Evolutionary conservation across 2,888 invertebrate genomes (phyloP), one percentile per base, ranked within the genome.

Genomic region (Plutella xylostella): DNA sequence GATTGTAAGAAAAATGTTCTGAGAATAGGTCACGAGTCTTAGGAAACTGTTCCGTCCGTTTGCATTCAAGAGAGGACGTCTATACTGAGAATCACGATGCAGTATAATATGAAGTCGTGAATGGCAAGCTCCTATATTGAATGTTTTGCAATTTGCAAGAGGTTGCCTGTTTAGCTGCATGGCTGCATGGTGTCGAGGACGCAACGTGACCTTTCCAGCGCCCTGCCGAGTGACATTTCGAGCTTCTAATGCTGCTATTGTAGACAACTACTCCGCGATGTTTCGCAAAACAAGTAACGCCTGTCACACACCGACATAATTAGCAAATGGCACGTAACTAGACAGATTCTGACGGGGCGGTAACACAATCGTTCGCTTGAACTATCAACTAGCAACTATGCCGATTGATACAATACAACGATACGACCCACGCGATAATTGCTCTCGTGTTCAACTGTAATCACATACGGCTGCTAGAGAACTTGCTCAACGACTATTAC

Each of bases 81-180:
- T n/a, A n/a, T n/a, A n/a, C n/a, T n/a, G n/a, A n/a, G n/a, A n/a
- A 37, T 18, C 18, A 37, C 37, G 37, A 4, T 34, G n/a, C 11
- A 25, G 9, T 15, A 39, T 42, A 42, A 31, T 42, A 31, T 42
- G 30, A 31, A 30, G 31, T 31, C 42, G 42, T 42, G 42, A 42
- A 42, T 42, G 42, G 42, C 42, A 42, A 42, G 17, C 30, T 42
- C 30, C 46, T 45, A 47, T 46, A 45, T 28, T 43, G 48, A 50
- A 45, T 45, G 56, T 61, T 65, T 60, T 57, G 61, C 55, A 61
- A 61, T 65, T 60, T 57, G 61, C 55, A 61, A 61, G 58, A 55
- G 54, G 58, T 57, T 55, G 51, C n/a, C 55, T 48, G 50, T 45
- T 35, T 51, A 49, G 51, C 52, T 51, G 52, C 48, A 52, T 50